Conservation (phyloP, 2,888 invertebrate species). For the Folsomia candida region DNA sequence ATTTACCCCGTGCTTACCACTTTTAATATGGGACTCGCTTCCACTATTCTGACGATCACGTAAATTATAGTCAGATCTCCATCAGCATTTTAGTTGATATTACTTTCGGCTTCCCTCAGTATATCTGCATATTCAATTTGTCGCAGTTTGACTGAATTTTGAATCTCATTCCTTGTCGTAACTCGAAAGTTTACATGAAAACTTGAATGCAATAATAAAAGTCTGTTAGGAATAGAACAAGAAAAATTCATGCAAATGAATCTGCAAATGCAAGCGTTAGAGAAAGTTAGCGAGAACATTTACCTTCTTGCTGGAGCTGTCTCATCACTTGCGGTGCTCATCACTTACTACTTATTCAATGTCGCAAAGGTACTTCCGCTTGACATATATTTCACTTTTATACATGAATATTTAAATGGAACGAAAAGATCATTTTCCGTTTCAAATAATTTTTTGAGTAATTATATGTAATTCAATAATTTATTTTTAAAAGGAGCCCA, state of each 20-base stretch:
- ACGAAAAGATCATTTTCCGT: background rate
- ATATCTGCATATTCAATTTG: too few relatives aligned
- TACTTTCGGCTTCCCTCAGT: too few relatives aligned
- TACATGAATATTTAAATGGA: background rate
- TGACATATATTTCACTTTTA: too few relatives aligned
- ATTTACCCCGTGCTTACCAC: background rate
- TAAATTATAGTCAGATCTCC: too few relatives aligned
- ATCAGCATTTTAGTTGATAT: too few relatives aligned
- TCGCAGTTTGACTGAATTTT: too few relatives aligned
- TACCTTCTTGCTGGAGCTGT: slow-evolving; percentile 41
- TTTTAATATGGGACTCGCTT: background rate
- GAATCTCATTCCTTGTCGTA: background rate
- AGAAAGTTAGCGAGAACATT: slow-evolving; percentile 39
- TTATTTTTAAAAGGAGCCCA: slow-evolving; percentile 34
- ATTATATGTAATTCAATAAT: background rate
- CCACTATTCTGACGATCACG: background rate
- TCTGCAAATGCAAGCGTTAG: slow-evolving; percentile 35
- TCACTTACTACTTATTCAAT: slow-evolving; percentile 45
- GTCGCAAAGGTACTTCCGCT: slow-evolving; percentile 39
- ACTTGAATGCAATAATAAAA: background rate
- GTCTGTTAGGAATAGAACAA: too few relatives aligned
- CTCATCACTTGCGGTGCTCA: slow-evolving; percentile 40
- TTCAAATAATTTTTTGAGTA: background rate
- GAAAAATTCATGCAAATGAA: slow-evolving; percentile 5
- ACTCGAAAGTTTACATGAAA: background rate